Percentiles rank a stretch among this genome's conserved stretches.
Conservation (phyloP, 2,113 vertebrate species). For the Muntiacus reevesi region DNA sequence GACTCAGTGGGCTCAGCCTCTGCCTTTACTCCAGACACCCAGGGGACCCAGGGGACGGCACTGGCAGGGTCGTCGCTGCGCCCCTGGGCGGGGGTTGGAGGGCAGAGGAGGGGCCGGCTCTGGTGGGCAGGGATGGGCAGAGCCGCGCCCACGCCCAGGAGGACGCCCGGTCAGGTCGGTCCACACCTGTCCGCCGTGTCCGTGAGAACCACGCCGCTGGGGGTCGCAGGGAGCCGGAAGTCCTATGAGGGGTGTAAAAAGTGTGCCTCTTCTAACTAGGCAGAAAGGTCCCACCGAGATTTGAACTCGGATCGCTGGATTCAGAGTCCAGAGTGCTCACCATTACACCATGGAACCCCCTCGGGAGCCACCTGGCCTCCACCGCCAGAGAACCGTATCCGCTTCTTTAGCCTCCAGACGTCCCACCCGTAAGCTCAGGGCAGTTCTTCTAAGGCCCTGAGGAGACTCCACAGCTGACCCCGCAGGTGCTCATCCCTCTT, state of each 20-base stretch:
- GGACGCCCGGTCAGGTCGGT: no score
- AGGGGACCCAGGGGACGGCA: neutral
- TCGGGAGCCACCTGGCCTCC: rapidly evolving
- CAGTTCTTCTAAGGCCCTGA: neutral
- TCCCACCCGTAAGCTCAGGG: rapidly evolving
- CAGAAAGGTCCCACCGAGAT: no score
- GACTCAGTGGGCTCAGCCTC: no score
- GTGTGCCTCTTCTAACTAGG: no score
- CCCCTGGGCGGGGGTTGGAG: neutral
- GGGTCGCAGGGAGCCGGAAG: no score
- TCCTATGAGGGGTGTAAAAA: no score
- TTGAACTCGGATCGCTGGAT: neutral
- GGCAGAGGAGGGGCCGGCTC: neutral
- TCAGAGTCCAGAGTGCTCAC: no score
- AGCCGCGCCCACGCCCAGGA: no score
- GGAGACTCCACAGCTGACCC: neutral
- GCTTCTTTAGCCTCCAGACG: rapidly evolving
- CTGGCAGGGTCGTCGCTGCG: neutral
- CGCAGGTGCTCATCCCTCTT: rapidly evolving
- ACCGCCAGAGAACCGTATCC: rapidly evolving
- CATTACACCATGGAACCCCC: no score
- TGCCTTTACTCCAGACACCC: neutral
- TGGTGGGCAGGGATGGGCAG: no score
- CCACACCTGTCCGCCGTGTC: no score
- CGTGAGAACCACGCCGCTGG: no score